Evolutionary conservation across 1,140 invertebrate species (phyloP), one percentile per base, ranked within the genome.

Genomic region (Tetragnatha versicolor): DNA sequence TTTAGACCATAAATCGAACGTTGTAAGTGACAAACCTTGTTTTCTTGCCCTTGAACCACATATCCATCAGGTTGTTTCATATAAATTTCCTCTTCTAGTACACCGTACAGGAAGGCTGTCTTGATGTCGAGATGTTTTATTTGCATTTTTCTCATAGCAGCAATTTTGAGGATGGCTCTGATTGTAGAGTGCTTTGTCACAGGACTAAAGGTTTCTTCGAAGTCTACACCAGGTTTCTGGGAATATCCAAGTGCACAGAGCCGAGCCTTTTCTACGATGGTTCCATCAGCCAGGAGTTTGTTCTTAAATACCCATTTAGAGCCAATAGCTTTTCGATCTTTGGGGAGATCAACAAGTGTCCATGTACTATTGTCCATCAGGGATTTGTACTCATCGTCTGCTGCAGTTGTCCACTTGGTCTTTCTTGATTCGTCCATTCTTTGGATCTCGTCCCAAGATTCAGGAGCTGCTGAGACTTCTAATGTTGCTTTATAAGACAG

Each of bases 401-500:
- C 72, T 35, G 79, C 79, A 29, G 35, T 14, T 1, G 33, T 10
- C 79, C 79, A 80, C 35, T 70, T 7, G 6, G 33, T 39, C 55
- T 31, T 58, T n/a, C 60, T 29, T 0, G 14, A n/a, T 0, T 14
- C 29, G 3, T 72, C 20, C 20, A 75, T 31, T 73, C 47, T 51
- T 27, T 70, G 86, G 66, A 25, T 68, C 6, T 20, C 83, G 66
- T 45, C 83, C 73, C n/a, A 82, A 12, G 49, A 75, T 39, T 17
- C 81, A 83, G 85, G 4, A n/a, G 82, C 77, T 17, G 85, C 51
- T 9, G 84, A 20, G 6, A 81, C 49, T 31, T 84, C 72, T 35
- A 86, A 79, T 27, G 85, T 83, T 35, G 83, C 84, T 25, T 81
- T 80, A 58, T 82, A 51, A 0, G 68, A 69, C 1, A 85, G 80